Conservation (phyloP, 2,888 invertebrate genomes). For the Caenorhabditis parvicauda region DNA sequence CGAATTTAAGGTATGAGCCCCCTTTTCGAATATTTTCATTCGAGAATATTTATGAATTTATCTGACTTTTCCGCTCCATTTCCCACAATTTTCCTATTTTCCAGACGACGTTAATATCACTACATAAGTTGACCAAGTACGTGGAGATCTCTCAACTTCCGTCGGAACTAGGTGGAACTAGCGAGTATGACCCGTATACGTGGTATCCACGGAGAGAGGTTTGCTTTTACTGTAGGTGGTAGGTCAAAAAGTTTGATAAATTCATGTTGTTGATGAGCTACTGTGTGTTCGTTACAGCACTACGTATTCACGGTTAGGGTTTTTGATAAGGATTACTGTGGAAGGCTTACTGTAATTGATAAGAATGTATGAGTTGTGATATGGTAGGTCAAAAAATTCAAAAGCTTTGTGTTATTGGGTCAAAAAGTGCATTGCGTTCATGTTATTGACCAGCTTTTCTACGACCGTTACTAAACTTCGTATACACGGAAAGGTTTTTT, state of each 20-base stretch:
- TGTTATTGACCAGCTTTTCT: too few relatives aligned
- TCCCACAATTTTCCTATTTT: conserved; percentile 46
- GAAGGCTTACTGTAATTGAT: too few relatives aligned
- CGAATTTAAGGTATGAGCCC: conserved; percentile 47
- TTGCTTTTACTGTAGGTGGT: conserved; percentile 29
- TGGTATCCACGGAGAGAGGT: too few relatives aligned
- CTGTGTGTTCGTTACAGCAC: too few relatives aligned
- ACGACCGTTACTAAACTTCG: too few relatives aligned
- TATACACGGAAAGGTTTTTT: too few relatives aligned
- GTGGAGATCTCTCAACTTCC: conserved; percentile 75
- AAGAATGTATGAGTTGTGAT: too few relatives aligned
- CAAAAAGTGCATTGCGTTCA: too few relatives aligned
- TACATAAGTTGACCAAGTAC: conserved; percentile 73
- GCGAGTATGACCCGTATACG: conserved; percentile 73
- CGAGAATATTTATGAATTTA: neutral
- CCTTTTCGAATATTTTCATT: neutral
- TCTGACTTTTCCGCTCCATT: neutral
- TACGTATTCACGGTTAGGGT: too few relatives aligned
- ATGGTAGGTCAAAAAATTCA: too few relatives aligned
- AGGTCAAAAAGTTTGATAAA: neutral
- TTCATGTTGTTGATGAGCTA: neutral
- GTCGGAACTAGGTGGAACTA: conserved; percentile 74
- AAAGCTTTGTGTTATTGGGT: too few relatives aligned
- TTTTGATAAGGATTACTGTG: too few relatives aligned
- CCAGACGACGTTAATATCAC: conserved; percentile 74